phyloP scores from a whole-genome alignment of 2,113 vertebrate genomes.

The Peromyscus leucopus region DNA sequence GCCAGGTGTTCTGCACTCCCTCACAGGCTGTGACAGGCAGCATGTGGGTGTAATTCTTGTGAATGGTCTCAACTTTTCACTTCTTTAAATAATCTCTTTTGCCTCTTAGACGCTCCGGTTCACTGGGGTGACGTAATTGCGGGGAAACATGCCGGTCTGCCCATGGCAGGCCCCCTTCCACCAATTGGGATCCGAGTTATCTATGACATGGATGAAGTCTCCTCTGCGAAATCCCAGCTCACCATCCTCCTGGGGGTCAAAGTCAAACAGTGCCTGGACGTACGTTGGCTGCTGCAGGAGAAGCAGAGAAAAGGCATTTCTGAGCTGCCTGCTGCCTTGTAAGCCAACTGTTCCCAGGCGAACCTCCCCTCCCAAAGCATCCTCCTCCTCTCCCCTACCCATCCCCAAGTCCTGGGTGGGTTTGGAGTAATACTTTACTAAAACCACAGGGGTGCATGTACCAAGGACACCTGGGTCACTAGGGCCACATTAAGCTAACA shows the following conservation, averaged over 20 bases:
- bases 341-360: accelerated
- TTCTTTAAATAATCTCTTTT: conserved; percentile 88
- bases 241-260: conserved; percentile 98
- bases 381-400: accelerated
- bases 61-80: conserved; percentile 76
- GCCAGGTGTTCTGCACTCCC: conserved; percentile 84
- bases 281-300: conserved; percentile 93
- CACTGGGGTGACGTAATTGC: conserved; percentile 99
- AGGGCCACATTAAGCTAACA: accelerated
- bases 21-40: conserved; percentile 85
- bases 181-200: conserved; percentile 99
- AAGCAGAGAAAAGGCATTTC: neutral
- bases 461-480: too few species aligned
- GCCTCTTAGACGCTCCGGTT: conserved; percentile 96
- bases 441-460: accelerated
- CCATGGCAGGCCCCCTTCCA: conserved; percentile 99
- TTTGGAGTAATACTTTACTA: neutral
- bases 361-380: neutral
- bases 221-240: conserved; percentile 98
- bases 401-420: accelerated
- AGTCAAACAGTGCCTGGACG: conserved; percentile 99
- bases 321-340: neutral
- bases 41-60: conserved; percentile 82
- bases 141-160: conserved; percentile 99
- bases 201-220: conserved; percentile 99